Evolutionary conservation across 2,113 vertebrate species (phyloP).

Genomic region (Grus americana): DNA sequence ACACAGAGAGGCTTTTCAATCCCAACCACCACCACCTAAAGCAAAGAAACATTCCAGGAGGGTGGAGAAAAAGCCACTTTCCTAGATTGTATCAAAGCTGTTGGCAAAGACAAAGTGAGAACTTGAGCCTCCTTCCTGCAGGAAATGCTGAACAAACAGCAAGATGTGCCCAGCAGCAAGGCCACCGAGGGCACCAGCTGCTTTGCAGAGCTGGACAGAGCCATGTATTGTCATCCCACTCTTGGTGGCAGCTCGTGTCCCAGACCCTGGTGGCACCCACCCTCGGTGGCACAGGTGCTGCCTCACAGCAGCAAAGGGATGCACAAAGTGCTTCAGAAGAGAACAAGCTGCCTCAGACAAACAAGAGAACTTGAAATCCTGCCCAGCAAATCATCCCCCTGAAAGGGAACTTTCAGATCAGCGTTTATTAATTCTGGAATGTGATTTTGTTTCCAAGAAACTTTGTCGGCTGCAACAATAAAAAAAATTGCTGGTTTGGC

Average conservation of each 20-base stretch:
- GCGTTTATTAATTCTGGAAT: conserved; percentile 29
- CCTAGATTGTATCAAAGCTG: neutral
- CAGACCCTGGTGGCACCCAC: neutral
- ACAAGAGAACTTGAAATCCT: conserved; percentile 20
- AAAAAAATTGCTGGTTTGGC: conserved; percentile 25
- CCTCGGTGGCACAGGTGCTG: neutral
- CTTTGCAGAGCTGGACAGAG: neutral
- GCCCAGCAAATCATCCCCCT: conserved; percentile 16
- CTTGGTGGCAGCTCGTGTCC: neutral
- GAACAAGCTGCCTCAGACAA: conserved; percentile 1
- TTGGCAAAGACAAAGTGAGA: neutral
- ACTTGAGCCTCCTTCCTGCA: neutral
- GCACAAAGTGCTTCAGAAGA: neutral
- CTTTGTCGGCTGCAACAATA: conserved; percentile 32
- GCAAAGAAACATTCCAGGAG: neutral
- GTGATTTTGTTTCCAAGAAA: conserved; percentile 42
- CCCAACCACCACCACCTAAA: neutral
- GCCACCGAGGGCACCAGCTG: neutral
- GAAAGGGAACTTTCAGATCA: conserved; percentile 37
- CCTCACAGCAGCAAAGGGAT: neutral
- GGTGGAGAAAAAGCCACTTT: neutral
- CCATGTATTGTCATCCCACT: rapidly evolving
- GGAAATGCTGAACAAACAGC: neutral
- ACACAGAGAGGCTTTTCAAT: neutral
- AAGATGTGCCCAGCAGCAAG: neutral